Conservation (phyloP, 2,113 vertebrate species). For the Chionis minor region DNA sequence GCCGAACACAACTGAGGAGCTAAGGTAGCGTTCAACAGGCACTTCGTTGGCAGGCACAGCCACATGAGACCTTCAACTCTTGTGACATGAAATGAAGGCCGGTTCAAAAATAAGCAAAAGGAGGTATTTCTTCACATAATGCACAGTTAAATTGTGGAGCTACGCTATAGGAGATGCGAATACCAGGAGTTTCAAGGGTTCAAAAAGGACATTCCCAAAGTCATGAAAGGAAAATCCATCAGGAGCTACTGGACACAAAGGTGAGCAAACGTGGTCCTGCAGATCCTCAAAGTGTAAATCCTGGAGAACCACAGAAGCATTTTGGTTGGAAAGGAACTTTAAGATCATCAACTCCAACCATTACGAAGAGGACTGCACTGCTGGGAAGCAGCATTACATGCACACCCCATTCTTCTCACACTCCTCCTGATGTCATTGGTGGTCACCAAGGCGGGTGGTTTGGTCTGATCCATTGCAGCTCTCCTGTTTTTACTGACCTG, state of each 20-base stretch:
- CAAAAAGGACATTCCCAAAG: not conserved
- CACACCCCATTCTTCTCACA: accelerated
- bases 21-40: not conserved
- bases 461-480: not conserved
- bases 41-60: not conserved
- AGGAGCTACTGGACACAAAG: not conserved
- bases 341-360: not conserved
- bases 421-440: not conserved
- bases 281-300: not conserved
- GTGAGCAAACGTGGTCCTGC: not conserved
- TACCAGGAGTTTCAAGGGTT: not conserved
- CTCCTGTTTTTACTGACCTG: not conserved
- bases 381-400: not conserved
- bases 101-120: not conserved
- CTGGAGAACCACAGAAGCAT: not conserved
- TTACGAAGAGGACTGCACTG: not conserved
- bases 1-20: not conserved
- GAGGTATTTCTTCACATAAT: not conserved
- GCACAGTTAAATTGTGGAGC: not conserved
- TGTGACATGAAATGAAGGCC: not conserved
- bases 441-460: not conserved
- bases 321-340: not conserved
- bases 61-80: not conserved
- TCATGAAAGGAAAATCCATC: not conserved
- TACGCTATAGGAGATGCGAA: not conserved